Base-by-base conservation (phyloP, 2,888 invertebrate genomes). In the Stenichneumon culpator region DNA sequence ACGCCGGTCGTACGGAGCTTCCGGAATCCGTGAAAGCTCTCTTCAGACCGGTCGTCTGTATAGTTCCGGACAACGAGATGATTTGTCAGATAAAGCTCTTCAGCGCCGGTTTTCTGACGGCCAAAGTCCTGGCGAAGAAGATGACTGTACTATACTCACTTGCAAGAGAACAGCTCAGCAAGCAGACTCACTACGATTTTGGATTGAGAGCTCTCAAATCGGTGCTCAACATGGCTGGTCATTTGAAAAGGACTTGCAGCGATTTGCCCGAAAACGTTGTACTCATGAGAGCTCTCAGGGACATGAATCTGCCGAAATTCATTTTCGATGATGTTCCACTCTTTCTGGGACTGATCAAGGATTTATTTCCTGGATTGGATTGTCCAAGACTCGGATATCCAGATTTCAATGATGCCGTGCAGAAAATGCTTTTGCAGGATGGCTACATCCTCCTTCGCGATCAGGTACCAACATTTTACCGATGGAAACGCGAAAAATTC, bases 141-240 rank as follows among this genome's bases (percentile, higher is more conserved):
- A 98, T 99, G 98, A 98, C 98, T 0, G 97, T 98, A 0, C 93
- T 99, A 14, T 99, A 99, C 94, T 97, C 97, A 90, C 95, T 99
- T 84, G 98, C 98, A 0, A 95, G 96, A 80, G 98, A 98, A 90
- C 98, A 98, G 93, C 94, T 99, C 69, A 98, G 98, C 0, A 98
- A 98, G 92, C 98, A 99, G 93, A 97, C 97, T 25, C 99, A 99
- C 93, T 99, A 99, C 94, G 98, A 99, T 94, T 99, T 98, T 96
- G 98, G 99, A 0, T 94, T 99, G 88, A 95, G 98, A 78, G 98
- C 98, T 3, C 94, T 99, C n/a, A 99, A 98, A 88, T 97, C 98
- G 0, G 98, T 98, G 2, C 94, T 99, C 22, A 96, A 98, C 44
- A 98, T 98, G 98, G 98, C 98, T 3, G 98, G 98, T 16, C 97